Conservation (phyloP, 92 coral and sea anemone species). For the Phenganax marumi region DNA sequence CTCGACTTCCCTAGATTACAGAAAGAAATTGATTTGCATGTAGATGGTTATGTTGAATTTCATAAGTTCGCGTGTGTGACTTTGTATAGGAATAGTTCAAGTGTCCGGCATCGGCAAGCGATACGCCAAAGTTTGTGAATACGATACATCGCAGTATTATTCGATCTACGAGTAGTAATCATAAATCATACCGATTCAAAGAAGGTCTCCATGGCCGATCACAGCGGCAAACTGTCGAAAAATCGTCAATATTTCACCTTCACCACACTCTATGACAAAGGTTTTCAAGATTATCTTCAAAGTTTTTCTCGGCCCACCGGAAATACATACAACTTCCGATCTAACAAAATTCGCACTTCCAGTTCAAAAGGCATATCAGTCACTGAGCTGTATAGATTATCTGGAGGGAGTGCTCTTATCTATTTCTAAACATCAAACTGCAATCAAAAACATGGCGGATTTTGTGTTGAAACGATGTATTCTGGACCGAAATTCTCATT, state of each 20-base stretch:
- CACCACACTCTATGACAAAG: not conserved
- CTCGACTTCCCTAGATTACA: slow-evolving; percentile 78
- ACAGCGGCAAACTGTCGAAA: slow-evolving; percentile 5
- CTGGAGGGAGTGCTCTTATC: no score
- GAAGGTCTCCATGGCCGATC: slow-evolving; percentile 40
- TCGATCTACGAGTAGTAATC: not conserved
- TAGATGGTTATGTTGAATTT: not conserved
- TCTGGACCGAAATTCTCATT: no score
- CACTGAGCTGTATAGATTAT: no score
- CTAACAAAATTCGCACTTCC: not conserved
- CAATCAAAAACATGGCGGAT: no score
- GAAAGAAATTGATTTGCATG: not conserved
- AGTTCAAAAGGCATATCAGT: not conserved
- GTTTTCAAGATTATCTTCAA: not conserved
- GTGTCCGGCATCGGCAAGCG: not conserved
- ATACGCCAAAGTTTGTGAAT: not conserved
- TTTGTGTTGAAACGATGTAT: no score
- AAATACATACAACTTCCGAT: not conserved
- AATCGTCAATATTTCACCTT: slow-evolving; percentile 13
- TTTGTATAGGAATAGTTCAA: not conserved
- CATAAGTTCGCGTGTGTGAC: not conserved
- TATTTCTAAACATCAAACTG: no score
- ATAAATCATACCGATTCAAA: slow-evolving; percentile 32
- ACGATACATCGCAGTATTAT: not conserved
- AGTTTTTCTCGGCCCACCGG: not conserved